Conservation (phyloP, 2,888 invertebrate species). For the Theretra japonica region DNA sequence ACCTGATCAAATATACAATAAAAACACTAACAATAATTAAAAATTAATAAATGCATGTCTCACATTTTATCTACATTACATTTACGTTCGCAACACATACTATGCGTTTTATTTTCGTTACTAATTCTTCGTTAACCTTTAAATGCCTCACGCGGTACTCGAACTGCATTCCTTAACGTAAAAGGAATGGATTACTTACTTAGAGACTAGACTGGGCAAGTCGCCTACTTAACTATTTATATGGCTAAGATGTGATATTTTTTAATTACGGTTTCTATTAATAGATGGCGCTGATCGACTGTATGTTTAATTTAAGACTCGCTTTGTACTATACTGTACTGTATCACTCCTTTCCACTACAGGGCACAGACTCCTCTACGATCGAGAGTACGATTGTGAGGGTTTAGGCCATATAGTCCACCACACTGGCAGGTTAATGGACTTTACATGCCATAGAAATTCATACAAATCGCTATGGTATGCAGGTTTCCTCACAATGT, state of each 20-base stretch:
- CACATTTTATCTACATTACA: background rate
- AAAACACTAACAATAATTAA: background rate
- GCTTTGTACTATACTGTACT: too few species aligned
- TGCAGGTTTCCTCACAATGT: too few species aligned
- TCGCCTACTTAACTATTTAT: background rate
- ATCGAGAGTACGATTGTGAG: too few species aligned
- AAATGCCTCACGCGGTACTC: constrained; percentile 5
- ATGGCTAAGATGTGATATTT: background rate
- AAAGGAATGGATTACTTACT: background rate
- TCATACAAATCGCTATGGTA: too few species aligned
- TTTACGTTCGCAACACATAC: background rate
- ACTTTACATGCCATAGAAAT: too few species aligned
- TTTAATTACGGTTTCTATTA: background rate
- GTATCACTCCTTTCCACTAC: too few species aligned
- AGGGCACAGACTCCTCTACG: too few species aligned
- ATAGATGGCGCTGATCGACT: background rate
- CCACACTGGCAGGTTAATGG: too few species aligned
- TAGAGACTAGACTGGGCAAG: background rate
- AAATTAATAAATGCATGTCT: background rate
- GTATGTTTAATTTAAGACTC: background rate
- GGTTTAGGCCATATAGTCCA: too few species aligned
- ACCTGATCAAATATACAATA: background rate
- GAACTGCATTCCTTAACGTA: constrained; percentile 16
- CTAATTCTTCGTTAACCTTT: constrained; percentile 12
- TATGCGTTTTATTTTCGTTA: constrained; percentile 8